Evolutionary conservation across 1,140 invertebrate species (phyloP), one percentile per base, ranked within the genome.

Genomic region (Lasioglossum albipes): DNA sequence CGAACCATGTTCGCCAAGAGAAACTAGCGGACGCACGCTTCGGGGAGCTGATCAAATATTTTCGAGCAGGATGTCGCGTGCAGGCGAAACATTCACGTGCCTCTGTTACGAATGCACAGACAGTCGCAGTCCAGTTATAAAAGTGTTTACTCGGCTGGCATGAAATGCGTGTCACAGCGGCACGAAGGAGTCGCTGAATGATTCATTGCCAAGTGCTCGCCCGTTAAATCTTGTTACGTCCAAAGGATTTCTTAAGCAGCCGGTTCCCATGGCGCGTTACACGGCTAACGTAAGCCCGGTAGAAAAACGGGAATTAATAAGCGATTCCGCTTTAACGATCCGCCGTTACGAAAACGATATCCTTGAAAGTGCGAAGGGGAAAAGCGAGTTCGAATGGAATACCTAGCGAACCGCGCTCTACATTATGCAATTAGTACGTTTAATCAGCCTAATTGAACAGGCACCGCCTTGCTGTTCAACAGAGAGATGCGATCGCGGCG

Each of bases 241-340:
- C 61, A 77, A 68, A 49, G 18, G 18, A 62, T 76, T 75, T 75
- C 72, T 61, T 22, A 68, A 67, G 18, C 5, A 9, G n/a, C 5
- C 27, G 13, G 45, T 59, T 57, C 16, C 69, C 57, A 12, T 49
- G 61, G 16, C 2, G 6, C 7, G n/a, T n/a, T 59, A 57, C 36
- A 9, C 5, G 13, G 66, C 31, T 9, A 22, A 9, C 13, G 49
- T 12, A 36, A 70, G 16, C 64, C 31, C n/a, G 64, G 36, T 45
- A 75, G 71, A 81, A 67, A 65, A 65, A 65, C 16, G 20, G 75
- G 59, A 74, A 81, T 77, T 74, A 71, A 84, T 69, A 77, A 84
- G 62, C 52, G 68, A 84, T 84, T 59, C 27, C 61, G 31, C 54
- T 69, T 71, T 67, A 75, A 80, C 67, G 70, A 59, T 71, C 36